Conservation (phyloP, 1,140 invertebrate genomes). For the Steinernema khuongi region DNA sequence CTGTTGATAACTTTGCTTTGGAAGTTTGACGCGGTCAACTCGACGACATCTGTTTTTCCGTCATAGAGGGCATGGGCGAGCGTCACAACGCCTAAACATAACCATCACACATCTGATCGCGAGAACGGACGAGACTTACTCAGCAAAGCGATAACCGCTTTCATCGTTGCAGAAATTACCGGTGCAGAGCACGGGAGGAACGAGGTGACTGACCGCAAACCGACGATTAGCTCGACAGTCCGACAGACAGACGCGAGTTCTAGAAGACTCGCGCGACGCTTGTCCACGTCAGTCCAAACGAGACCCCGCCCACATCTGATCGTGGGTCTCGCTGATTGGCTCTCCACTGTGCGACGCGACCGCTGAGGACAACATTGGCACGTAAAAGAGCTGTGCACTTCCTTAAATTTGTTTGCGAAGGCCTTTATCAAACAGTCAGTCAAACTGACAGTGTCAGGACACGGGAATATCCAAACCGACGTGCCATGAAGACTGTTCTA, state of each 20-base stretch:
- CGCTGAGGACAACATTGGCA: too few relatives aligned
- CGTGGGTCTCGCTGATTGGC: neutral
- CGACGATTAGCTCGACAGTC: neutral
- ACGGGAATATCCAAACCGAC: too few relatives aligned
- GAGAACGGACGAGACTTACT: too few relatives aligned
- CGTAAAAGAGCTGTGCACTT: too few relatives aligned
- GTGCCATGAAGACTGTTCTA: too few relatives aligned
- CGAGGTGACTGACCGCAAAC: neutral
- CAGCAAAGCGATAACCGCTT: neutral
- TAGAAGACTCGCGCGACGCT: neutral
- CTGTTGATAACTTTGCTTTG: conserved; percentile 75
- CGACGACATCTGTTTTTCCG: conserved; percentile 76
- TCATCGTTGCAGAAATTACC: neutral
- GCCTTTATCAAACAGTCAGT: too few relatives aligned
- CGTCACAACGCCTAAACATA: conserved; percentile 38
- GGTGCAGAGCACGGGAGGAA: neutral
- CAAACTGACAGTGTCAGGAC: too few relatives aligned
- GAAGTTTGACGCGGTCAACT: conserved; percentile 84
- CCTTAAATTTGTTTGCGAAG: too few relatives aligned
- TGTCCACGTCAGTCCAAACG: conserved; percentile 10
- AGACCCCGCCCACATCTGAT: neutral
- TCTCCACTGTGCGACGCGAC: neutral
- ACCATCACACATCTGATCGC: too few relatives aligned
- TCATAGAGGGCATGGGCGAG: conserved; percentile 70
- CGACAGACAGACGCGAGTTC: neutral